phyloP scores from a whole-genome alignment of 2,797 vertebrate genomes.

The Myotis daubentonii region DNA sequence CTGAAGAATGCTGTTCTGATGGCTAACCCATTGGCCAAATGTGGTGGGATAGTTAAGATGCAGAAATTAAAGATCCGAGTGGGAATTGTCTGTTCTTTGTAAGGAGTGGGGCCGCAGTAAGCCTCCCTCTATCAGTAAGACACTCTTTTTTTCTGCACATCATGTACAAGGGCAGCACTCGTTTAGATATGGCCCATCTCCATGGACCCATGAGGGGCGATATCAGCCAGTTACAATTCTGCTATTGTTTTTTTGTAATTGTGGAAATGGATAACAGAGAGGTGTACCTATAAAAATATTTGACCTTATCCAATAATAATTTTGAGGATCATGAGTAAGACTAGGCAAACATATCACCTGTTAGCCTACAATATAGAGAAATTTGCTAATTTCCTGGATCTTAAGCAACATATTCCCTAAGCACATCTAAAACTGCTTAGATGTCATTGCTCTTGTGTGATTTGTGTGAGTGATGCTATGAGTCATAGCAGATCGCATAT shows the following conservation, averaged over 20 bases:
- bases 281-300: not conserved
- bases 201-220: not conserved
- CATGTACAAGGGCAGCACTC: not conserved
- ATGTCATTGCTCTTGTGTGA: not conserved
- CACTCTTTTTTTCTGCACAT: not conserved
- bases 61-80: not conserved
- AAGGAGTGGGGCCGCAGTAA: not conserved
- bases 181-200: not conserved
- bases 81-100: not conserved
- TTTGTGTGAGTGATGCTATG: not conserved
- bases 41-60: not conserved
- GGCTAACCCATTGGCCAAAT: not conserved
- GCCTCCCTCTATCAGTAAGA: not conserved
- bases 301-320: not conserved
- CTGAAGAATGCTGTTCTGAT: not conserved
- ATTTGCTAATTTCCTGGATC: not conserved
- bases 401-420: not conserved
- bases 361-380: constrained; percentile 21
- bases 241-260: not conserved
- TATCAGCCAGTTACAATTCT: not conserved
- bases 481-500: not conserved
- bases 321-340: constrained; percentile 4
- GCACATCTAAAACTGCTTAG: not conserved
- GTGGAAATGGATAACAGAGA: constrained; percentile 5
- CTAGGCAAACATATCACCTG: not conserved